Percentiles rank a stretch among this genome's conserved stretches.
These are phyloP conservation scores for Pipistrellus nathusii DNA, from an alignment of 2,797 vertebrate species.

Conservation along the genomic window DNA sequence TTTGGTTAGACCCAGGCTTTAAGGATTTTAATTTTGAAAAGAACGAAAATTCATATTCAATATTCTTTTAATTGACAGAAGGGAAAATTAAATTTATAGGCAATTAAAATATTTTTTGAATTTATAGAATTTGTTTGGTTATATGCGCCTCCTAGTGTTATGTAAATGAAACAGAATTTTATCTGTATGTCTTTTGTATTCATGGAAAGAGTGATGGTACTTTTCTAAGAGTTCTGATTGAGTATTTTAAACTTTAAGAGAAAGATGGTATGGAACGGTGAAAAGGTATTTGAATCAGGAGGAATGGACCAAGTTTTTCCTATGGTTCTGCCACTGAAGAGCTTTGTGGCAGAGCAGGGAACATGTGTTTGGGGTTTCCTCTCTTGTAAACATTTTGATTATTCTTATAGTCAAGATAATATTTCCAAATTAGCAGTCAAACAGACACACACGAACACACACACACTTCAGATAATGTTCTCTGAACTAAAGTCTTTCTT, in stretches of 20 bases:
- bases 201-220: background rate
- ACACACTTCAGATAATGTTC: too few species aligned
- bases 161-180: slow-evolving; percentile 31
- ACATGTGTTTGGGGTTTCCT: background rate
- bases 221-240: slow-evolving; percentile 31
- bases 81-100: slow-evolving; percentile 23
- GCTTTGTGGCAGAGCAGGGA: background rate
- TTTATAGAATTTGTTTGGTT: slow-evolving; percentile 18
- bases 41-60: slow-evolving; percentile 22
- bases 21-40: slow-evolving; percentile 53
- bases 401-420: background rate
- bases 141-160: background rate
- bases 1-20: slow-evolving; percentile 21
- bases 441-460: background rate
- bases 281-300: slow-evolving; percentile 3
- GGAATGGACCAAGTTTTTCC: background rate
- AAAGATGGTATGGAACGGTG: background rate
- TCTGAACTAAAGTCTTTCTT: background rate
- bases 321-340: background rate
- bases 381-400: background rate
- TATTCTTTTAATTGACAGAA: slow-evolving; percentile 8
- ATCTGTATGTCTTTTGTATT: background rate
- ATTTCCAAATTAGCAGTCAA: background rate
- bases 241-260: slow-evolving; percentile 41
- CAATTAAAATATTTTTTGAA: background rate